Percentiles rank a stretch among this genome's conserved stretches.
phyloP scores from a whole-genome alignment of 2,888 invertebrate species.

The Andrena trimmerana region DNA sequence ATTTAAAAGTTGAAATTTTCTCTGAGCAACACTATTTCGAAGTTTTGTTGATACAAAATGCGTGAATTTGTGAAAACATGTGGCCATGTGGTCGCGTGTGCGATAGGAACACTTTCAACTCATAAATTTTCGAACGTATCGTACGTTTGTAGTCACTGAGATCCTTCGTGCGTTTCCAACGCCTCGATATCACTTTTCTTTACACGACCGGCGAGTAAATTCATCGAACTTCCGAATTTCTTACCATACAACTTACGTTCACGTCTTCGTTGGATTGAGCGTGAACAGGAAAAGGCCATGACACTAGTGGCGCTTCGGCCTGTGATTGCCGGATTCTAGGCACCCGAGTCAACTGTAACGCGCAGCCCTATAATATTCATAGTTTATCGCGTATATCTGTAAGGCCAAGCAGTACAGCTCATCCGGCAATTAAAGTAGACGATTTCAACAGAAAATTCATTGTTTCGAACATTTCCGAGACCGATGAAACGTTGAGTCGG shows the following conservation, averaged over 20 bases:
- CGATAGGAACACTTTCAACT: slow-evolving; percentile 16
- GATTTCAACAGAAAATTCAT: neutral
- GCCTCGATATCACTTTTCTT: slow-evolving; percentile 9
- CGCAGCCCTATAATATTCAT: neutral
- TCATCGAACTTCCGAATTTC: slow-evolving; percentile 53
- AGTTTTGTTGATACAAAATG: slow-evolving; percentile 38
- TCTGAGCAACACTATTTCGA: slow-evolving; percentile 4
- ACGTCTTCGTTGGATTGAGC: slow-evolving; percentile 81
- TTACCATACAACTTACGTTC: slow-evolving; percentile 77
- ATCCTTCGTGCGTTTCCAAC: neutral
- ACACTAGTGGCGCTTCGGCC: slow-evolving; percentile 68
- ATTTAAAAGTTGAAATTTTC: neutral
- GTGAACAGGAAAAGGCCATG: slow-evolving; percentile 86
- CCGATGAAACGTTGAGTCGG: neutral
- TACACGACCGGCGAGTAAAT: slow-evolving; percentile 36
- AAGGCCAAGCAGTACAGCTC: no score
- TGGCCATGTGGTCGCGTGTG: slow-evolving; percentile 76
- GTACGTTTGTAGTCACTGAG: slow-evolving; percentile 40
- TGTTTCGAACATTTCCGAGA: no score
- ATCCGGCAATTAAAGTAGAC: neutral
- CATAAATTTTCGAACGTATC: slow-evolving; percentile 1
- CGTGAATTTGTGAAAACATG: slow-evolving; percentile 67
- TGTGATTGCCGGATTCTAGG: slow-evolving; percentile 72
- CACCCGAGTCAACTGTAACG: slow-evolving; percentile 64
- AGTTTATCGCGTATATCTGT: no score